These are phyloP conservation scores for Synodontis membranacea DNA, from an alignment of 2,113 vertebrate species.

Conservation along the genomic window DNA sequence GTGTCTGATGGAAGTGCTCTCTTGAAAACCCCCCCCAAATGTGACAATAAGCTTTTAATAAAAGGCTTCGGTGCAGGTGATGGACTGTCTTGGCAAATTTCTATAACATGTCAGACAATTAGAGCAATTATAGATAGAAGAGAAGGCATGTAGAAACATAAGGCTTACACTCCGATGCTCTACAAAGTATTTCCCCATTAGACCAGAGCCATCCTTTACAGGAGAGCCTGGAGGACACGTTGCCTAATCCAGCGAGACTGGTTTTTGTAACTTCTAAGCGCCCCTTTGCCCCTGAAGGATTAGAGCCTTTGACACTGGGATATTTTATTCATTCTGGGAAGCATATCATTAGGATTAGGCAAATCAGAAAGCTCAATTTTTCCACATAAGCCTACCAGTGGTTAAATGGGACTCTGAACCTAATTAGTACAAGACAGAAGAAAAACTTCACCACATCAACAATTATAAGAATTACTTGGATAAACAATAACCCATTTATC, in stretches of 20 bases:
- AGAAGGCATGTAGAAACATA: background rate
- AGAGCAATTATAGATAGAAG: conserved; percentile 3
- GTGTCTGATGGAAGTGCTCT: background rate
- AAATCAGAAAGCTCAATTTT: conserved; percentile 18
- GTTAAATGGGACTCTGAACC: background rate
- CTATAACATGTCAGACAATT: conserved; percentile 12
- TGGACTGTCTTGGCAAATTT: background rate
- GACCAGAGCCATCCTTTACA: background rate
- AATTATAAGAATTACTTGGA: background rate
- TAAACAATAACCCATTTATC: background rate
- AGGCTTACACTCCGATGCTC: background rate
- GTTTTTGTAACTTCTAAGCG: conserved; percentile 14
- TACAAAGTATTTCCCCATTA: background rate
- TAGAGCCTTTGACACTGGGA: conserved; percentile 14
- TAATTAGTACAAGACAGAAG: background rate
- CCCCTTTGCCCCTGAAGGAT: conserved; percentile 19
- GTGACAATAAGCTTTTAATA: background rate
- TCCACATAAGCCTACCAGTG: background rate
- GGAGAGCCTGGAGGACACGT: conserved; percentile 20
- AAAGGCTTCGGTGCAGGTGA: background rate
- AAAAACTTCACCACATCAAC: background rate
- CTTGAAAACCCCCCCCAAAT: background rate
- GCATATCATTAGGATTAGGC: conserved; percentile 37
- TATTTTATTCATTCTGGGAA: conserved; percentile 18
- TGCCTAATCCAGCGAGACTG: conserved; percentile 12